Evolutionary conservation across 2,888 invertebrate species (phyloP), one percentile per base, ranked within the genome.

Genomic region (Nysson spinosus): DNA sequence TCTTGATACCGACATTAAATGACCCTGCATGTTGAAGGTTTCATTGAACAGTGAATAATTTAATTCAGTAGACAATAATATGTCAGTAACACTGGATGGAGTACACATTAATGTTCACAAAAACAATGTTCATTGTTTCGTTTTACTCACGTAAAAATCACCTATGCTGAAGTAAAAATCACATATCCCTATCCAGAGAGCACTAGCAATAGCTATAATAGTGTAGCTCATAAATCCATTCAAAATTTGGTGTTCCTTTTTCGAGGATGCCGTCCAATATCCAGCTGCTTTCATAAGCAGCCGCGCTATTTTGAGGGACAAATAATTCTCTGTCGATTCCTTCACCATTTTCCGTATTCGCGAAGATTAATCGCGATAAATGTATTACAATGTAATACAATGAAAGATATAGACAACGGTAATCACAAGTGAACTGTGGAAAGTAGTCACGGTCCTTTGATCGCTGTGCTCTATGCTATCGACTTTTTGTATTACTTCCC

Each of bases 201-300:
- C 67, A 9, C 54, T 30, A 0, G 24, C 0, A 3, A 72, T 14
- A 0, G 66, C 42, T 7, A 46, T 5, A 16, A 79, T 17, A 4
- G 78, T 71, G 14, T 78, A 78, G 12, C 4, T 5, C 6, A 71
- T 39, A 6, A 65, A 39, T n/a, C 43, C 22, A 1, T 69, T 49
- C 35, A 78, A 51, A 0, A 70, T 4, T 3, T 26, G 24, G 58
- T 62, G 28, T 7, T 72, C 68, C 1, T 6, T 32, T 28, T 52
- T 11, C 0, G 42, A 60, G 5, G 67, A 30, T 3, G 74, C 42
- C 3, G 50, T 35, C 79, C 79, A 79, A 22, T 72, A 72, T n/a
- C 78, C 78, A 1, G 69, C 57, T 5, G 62, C 17, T 34, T 39
- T 74, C 78, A 78, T 76, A 26, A 61, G 67, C 34, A 74, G 62